Percentiles rank a stretch among this genome's conserved stretches.
These are phyloP conservation scores for Philhelius pedissequus DNA, from an alignment of 2,888 invertebrate genomes.

Conservation along the genomic window DNA sequence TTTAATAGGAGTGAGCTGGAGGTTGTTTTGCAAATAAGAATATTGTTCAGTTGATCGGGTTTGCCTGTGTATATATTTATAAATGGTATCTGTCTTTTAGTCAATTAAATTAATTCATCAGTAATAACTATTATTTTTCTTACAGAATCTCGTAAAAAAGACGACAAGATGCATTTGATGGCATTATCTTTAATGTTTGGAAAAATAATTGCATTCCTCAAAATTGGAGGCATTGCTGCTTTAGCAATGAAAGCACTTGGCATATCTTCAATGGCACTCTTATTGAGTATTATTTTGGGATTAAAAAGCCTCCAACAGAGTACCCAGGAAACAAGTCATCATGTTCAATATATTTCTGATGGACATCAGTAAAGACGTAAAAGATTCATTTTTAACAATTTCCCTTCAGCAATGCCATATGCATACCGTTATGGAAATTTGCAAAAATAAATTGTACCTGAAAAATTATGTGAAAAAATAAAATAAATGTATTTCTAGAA, in stretches of 20 bases:
- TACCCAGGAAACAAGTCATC: conserved; percentile 79
- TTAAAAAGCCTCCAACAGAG: conserved; percentile 81
- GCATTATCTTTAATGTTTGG: conserved; percentile 86
- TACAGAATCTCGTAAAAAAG: conserved; percentile 83
- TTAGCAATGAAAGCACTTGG: conserved; percentile 89
- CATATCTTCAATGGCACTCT: conserved; percentile 85
- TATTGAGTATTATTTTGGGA: conserved; percentile 87
- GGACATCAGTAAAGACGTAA: conserved; percentile 76
- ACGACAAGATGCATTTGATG: conserved; percentile 82
- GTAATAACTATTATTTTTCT: no score
- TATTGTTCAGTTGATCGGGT: no score
- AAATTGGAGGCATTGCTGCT: conserved; percentile 87
- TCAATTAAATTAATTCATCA: not conserved
- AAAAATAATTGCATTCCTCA: conserved; percentile 87
- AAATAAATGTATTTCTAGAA: not conserved
- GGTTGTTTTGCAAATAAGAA: no score
- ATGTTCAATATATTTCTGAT: conserved; percentile 80
- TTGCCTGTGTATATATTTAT: no score
- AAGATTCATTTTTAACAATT: conserved; percentile 30
- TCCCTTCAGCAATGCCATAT: conserved; percentile 75
- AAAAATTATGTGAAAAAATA: not conserved
- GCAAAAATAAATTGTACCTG: not conserved
- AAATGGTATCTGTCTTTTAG: no score
- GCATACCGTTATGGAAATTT: conserved; percentile 76
- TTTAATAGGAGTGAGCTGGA: no score